Evolutionary conservation across 2,888 invertebrate species (phyloP), one percentile per base, ranked within the genome.

Genomic region (Aromia moschata): DNA sequence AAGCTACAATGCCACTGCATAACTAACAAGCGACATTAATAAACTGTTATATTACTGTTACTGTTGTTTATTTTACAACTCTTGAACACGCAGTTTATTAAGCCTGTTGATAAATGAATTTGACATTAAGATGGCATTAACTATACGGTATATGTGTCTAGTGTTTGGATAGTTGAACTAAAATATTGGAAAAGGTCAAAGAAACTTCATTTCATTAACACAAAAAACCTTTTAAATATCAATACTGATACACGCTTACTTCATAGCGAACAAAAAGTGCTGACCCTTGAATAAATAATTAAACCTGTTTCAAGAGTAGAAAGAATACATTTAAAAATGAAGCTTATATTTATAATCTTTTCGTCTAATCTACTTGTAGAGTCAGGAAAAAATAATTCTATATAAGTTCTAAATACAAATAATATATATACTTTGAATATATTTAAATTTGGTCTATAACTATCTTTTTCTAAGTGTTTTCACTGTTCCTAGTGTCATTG

Each of bases 181-280:
- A 40, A 15, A 40, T n/a, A 40, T n/a, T 40, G 10, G 16, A 40
- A 40, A 40, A 40, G 40, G 40, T 40, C 40, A 40, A 40, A 12
- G 40, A 40, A 40, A 11, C 12, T 33, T 33, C 11, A 33, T 40
- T 40, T 16, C 14, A 10, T 15, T 2, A 14, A 40, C 36, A 31
- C 12, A 4, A 4, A 40, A 15, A 15, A 2, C 12, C 11, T n/a
- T n/a, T 40, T 16, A 9, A 25, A 7, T 25, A 25, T 5, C 25
- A 25, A 25, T 25, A 25, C 7, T 25, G 7, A 7, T 25, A 25
- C 25, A 25, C 25, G 4, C 3, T 5, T 25, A 7, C 25, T 25
- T 25, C 4, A 3, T 7, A 3, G 25, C 7, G 25, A 25, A 5
- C 25, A 7, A 25, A 25, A 25, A 25, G 7, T 25, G 4, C 25